Percentiles rank a stretch among this genome's conserved stretches.
Evolutionary conservation across 2,797 vertebrate genomes (phyloP).

Genomic region (Harpagifer antarcticus): DNA sequence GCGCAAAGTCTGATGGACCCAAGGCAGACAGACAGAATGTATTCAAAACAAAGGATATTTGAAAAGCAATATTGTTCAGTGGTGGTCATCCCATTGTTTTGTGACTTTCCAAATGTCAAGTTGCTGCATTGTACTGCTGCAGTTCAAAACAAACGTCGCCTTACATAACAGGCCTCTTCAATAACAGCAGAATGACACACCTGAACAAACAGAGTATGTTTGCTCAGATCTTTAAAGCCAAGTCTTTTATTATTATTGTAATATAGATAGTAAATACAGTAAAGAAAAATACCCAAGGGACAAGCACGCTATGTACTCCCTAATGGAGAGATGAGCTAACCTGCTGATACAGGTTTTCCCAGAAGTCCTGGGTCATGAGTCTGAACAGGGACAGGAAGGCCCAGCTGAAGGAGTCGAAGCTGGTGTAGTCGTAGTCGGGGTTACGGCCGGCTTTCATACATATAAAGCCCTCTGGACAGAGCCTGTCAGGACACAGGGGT

Average conservation of each 20-base stretch:
- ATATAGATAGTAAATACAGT: not conserved
- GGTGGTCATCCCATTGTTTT: constrained; percentile 19
- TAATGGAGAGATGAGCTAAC: constrained; percentile 69
- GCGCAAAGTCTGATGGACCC: constrained; percentile 88
- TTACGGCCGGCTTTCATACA: constrained; percentile 95
- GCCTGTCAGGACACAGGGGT: constrained; percentile 77
- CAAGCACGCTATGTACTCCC: not conserved
- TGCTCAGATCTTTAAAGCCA: not conserved
- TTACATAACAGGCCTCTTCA: constrained; percentile 24
- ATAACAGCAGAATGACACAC: constrained; percentile 13
- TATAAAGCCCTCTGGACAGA: constrained; percentile 93
- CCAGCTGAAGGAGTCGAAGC: constrained; percentile 98
- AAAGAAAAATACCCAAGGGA: not conserved
- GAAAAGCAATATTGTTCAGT: not conserved
- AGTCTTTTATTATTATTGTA: not conserved
- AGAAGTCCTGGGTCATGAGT: constrained; percentile 98
- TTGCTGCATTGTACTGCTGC: constrained; percentile 15
- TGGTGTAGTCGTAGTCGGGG: constrained; percentile 97
- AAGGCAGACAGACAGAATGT: not conserved
- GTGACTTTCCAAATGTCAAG: constrained; percentile 39
- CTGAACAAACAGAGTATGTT: constrained; percentile 1
- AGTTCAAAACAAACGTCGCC: constrained; percentile 13
- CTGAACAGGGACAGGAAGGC: constrained; percentile 98
- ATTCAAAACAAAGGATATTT: too few relatives aligned
- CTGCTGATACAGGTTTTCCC: constrained; percentile 99